Conservation (phyloP, 2,797 vertebrate genomes). For the Varecia variegata region DNA sequence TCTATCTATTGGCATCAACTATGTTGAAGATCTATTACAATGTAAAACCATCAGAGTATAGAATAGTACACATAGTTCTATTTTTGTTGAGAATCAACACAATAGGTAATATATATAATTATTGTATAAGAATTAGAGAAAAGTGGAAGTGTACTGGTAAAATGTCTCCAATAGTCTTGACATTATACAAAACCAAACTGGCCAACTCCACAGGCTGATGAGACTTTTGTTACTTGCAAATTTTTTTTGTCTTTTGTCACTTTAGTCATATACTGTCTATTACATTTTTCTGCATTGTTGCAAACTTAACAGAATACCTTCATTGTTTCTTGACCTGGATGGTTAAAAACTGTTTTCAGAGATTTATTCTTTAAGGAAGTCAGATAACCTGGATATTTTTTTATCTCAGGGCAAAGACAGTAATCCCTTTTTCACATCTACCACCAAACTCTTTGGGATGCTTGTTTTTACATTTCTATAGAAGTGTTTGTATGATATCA, state of each 20-base stretch:
- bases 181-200: neutral
- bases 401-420: neutral
- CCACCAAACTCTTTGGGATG: neutral
- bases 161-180: neutral
- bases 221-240: neutral
- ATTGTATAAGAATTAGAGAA: neutral
- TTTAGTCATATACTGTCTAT: neutral
- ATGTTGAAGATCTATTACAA: neutral
- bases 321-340: neutral
- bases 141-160: neutral
- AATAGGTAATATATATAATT: neutral
- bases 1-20: neutral
- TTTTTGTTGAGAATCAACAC: neutral
- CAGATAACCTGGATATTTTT: neutral
- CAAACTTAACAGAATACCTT: neutral
- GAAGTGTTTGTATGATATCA: neutral
- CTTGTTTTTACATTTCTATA: neutral
- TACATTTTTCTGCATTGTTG: neutral
- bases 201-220: neutral
- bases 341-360: constrained; percentile 23
- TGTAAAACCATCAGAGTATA: neutral
- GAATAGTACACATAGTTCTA: neutral
- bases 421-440: neutral
- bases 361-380: neutral
- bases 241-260: neutral